Conservation (phyloP, 2,797 vertebrate species). For the Schizopygopsis malacanthus region DNA sequence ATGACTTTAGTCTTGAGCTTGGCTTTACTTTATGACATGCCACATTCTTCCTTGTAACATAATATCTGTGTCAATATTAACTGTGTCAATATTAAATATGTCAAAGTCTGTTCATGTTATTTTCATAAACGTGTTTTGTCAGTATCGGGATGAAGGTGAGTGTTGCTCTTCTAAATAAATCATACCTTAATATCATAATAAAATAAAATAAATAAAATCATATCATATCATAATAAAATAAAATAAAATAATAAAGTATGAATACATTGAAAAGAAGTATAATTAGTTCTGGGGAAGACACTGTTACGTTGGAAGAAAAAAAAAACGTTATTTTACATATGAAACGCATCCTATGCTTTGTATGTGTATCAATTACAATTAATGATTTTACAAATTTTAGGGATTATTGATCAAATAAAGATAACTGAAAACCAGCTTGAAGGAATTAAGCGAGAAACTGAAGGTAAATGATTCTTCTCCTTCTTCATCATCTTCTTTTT, state of each 20-base stretch:
- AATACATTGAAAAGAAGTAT: too few relatives aligned
- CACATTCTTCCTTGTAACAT: neutral
- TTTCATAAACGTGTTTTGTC: neutral
- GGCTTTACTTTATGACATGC: neutral
- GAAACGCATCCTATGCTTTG: neutral
- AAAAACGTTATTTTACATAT: neutral
- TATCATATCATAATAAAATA: too few relatives aligned
- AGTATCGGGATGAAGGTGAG: constrained; percentile 1
- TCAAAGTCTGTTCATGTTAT: neutral
- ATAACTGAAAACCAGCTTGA: neutral
- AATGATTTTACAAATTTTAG: neutral
- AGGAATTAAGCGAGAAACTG: neutral
- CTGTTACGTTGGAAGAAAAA: neutral
- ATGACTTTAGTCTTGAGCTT: neutral
- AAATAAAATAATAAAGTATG: neutral
- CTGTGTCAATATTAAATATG: too few relatives aligned
- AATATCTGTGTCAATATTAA: neutral
- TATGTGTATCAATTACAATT: neutral
- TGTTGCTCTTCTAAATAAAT: too few relatives aligned
- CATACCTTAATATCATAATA: too few relatives aligned
- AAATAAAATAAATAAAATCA: too few relatives aligned
- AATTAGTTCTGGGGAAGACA: neutral
- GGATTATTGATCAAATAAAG: neutral
- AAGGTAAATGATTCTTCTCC: neutral
- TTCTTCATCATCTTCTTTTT: neutral